Evolutionary conservation across 2,888 invertebrate genomes (phyloP).

Genomic region (Crocallis elinguaria): DNA sequence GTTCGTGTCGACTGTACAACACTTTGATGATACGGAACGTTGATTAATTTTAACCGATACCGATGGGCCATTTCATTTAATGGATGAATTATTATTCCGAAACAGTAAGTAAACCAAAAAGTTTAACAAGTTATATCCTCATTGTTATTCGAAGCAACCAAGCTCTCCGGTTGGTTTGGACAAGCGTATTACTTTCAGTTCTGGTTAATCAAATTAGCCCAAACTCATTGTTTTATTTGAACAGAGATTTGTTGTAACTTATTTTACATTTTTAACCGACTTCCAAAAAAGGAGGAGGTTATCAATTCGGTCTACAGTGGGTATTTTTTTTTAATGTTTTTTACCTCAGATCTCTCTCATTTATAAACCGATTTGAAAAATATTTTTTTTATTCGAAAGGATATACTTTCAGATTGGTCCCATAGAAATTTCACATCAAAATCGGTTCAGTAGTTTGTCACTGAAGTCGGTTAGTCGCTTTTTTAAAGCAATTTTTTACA

Average conservation of each 20-base stretch:
- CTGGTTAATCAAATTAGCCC: slow-evolving; percentile 16
- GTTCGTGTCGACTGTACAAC: slow-evolving; percentile 70
- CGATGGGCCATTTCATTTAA: slow-evolving; percentile 40
- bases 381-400: too few species aligned
- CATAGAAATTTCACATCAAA: too few species aligned
- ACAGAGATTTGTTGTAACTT: neutral
- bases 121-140: slow-evolving; percentile 29
- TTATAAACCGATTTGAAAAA: too few species aligned
- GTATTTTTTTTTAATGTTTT: too few species aligned
- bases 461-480: too few species aligned
- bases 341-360: too few species aligned
- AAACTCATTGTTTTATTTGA: slow-evolving; percentile 6
- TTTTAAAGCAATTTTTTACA: too few species aligned
- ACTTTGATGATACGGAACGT: slow-evolving; percentile 71
- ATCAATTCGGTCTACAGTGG: too few species aligned
- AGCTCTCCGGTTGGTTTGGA: slow-evolving; percentile 24
- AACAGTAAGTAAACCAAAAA: slow-evolving; percentile 29
- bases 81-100: slow-evolving; percentile 27
- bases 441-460: too few species aligned
- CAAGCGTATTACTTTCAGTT: slow-evolving; percentile 22
- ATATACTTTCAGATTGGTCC: too few species aligned
- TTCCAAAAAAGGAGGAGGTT: too few species aligned
- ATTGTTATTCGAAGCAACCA: slow-evolving; percentile 28
- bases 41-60: slow-evolving; percentile 55
- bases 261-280: too few species aligned